Conservation (phyloP, 1,140 invertebrate species). For the Zeugodacus cucurbitae region DNA sequence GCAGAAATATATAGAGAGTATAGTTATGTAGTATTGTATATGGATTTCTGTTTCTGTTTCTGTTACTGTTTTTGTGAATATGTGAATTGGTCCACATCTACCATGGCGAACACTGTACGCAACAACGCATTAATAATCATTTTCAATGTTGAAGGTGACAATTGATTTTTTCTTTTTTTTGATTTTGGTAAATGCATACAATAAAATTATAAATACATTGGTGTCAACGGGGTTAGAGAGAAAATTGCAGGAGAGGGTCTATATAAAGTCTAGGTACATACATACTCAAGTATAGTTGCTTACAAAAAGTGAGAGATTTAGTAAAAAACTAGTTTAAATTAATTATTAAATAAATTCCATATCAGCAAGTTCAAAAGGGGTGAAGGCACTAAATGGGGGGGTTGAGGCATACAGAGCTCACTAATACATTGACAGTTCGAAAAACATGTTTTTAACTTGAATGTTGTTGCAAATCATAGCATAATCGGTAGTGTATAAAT, state of each 20-base stretch:
- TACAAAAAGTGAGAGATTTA: background rate
- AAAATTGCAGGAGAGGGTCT: constrained; percentile 30
- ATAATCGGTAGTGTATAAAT: background rate
- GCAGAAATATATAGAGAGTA: background rate
- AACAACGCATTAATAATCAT: constrained; percentile 60
- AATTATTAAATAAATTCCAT: background rate
- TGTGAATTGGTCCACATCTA: constrained; percentile 61
- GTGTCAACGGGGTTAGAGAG: background rate
- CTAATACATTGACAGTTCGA: background rate
- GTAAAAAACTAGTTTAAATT: background rate
- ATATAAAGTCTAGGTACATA: background rate
- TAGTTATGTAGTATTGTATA: background rate
- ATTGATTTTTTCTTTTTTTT: constrained; percentile 27
- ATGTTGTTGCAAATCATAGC: background rate
- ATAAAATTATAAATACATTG: background rate
- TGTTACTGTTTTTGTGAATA: constrained; percentile 24
- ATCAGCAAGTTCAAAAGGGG: background rate
- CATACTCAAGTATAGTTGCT: background rate
- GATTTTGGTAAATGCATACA: constrained; percentile 6
- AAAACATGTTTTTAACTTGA: too few species aligned
- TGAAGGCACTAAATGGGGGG: background rate
- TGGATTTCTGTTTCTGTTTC: background rate
- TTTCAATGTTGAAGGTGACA: constrained; percentile 32
- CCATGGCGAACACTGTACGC: constrained; percentile 66
- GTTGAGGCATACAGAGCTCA: background rate